Conservation (phyloP, 2,797 vertebrate genomes). For the Bradypodion ventrale region DNA sequence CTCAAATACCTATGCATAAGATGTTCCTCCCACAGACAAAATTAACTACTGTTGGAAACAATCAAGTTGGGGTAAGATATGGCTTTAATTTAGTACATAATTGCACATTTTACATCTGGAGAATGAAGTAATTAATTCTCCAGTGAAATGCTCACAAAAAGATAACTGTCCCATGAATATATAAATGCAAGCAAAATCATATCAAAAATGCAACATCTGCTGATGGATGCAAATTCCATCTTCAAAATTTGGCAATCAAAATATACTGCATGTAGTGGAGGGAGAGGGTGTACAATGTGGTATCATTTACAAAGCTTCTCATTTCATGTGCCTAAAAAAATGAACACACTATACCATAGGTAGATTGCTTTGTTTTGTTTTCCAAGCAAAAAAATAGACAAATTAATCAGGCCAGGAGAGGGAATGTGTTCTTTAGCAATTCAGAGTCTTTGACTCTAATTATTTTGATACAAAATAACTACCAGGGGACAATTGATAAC, state of each 20-base stretch:
- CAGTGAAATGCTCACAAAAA: background rate
- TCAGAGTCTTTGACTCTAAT: constrained; percentile 6
- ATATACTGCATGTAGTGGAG: background rate
- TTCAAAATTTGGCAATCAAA: background rate
- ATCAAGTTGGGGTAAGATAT: background rate
- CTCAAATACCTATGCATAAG: background rate
- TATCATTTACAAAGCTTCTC: background rate
- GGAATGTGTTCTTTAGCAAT: background rate
- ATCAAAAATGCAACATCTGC: background rate
- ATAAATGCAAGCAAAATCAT: background rate
- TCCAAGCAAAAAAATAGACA: background rate
- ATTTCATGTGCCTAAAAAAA: background rate
- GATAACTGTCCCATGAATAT: background rate
- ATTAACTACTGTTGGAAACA: background rate
- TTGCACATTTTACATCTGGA: background rate
- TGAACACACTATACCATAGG: background rate
- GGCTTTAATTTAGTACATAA: background rate
- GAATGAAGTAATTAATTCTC: background rate
- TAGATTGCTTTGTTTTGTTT: background rate
- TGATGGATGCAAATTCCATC: background rate
- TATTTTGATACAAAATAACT: constrained; percentile 1
- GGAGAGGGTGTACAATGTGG: background rate
- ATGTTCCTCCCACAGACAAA: too few species aligned
- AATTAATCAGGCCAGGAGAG: background rate
- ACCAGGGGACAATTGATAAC: background rate